phyloP scores from a whole-genome alignment of 1,140 invertebrate species.

The Heliconius hewitsoni region DNA sequence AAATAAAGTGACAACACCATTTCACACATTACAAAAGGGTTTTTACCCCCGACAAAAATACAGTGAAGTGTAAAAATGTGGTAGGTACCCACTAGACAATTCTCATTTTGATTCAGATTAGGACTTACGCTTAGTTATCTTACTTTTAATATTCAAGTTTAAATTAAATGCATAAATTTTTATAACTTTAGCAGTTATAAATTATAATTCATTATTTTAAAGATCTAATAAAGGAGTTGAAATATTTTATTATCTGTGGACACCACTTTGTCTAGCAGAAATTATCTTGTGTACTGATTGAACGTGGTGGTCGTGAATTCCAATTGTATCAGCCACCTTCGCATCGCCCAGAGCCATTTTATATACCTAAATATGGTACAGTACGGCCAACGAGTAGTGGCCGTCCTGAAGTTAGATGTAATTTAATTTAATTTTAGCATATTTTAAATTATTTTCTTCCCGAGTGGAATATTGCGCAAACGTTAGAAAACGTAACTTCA shows the following conservation, averaged over 20 bases:
- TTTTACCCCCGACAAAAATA: neutral
- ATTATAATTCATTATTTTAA: neutral
- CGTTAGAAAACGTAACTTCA: too few species aligned
- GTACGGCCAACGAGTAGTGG: too few species aligned
- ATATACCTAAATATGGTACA: too few species aligned
- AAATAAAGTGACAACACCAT: neutral
- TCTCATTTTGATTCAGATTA: neutral
- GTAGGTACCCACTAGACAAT: neutral
- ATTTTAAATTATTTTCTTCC: too few species aligned
- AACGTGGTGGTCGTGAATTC: too few species aligned
- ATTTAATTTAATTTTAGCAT: too few species aligned
- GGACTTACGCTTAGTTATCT: neutral
- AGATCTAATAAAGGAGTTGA: neutral
- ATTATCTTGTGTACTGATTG: too few species aligned
- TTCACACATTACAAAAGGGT: neutral
- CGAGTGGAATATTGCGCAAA: too few species aligned
- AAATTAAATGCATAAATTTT: neutral
- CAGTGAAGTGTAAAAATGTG: neutral
- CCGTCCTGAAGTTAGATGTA: too few species aligned
- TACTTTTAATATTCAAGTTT: constrained; percentile 4
- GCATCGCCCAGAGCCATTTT: too few species aligned
- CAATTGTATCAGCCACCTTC: too few species aligned
- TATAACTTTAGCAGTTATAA: neutral
- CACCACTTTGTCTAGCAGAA: neutral
- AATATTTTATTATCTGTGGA: neutral